Base-by-base conservation (phyloP, 2,113 vertebrate genomes). In the Phaethornis superciliosus region DNA sequence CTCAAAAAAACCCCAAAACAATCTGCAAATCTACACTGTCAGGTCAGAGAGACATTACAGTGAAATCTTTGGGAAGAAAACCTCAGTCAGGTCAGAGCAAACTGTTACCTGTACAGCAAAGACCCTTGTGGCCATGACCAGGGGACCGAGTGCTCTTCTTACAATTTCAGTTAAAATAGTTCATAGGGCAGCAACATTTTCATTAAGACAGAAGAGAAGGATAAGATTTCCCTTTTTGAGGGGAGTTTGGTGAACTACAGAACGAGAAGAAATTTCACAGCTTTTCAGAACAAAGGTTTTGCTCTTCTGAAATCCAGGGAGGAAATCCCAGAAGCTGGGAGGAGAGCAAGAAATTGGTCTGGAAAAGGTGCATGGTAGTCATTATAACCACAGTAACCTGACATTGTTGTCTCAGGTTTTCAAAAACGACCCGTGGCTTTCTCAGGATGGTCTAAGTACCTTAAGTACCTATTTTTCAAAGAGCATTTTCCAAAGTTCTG, bases 41-140 rank as follows among this genome's bases (percentile, higher is more conserved):
- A 70, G 47, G 42, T 71, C 46, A 67, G 69, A 83, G 51, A 54
- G 30, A 22, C 51, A 23, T 40, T 65, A 59, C 58, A 58, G 35
- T 56, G 47, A 67, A 62, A 74, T 91, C n/a, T 33, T 10, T 82
- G 42, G 27, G 62, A 49, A 56, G 37, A n/a, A 63, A 90, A 78
- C 23, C 37, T 63, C 63, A 24, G 8, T 42, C 59, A 59, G 59
- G 70, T 52, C 42, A 63, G 69, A 83, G 15, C n/a, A 85, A 62
- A 32, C 15, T 54, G 16, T 52, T 44, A 26, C 64, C 44, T 46
- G 27, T 35, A 16, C 37, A 28, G 32, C 42, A 76, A 65, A 76
- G 67, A 35, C 10, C 44, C 1, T 0, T 0, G 1, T 32, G 44
- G 62, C 37, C 58, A 21, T 1, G 0, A 23, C 13, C 26, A 6